Conservation (phyloP, 2,888 invertebrate genomes). For the Latrodectus hesperus region DNA sequence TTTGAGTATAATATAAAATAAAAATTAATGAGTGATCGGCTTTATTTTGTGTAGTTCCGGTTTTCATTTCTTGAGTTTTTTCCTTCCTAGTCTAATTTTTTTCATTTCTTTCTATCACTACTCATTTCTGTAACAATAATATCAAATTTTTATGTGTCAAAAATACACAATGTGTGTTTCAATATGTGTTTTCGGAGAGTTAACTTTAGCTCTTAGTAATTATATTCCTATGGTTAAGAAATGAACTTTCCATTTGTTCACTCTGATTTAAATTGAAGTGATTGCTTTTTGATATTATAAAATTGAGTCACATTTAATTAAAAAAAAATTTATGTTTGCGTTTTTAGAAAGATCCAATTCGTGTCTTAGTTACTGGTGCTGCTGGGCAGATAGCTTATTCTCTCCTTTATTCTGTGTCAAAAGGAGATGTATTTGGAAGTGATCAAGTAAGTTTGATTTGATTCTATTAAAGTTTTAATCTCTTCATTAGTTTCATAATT, state of each 20-base stretch:
- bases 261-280: background rate
- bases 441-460: constrained; percentile 79
- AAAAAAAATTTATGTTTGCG: background rate
- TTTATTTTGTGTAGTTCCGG: background rate
- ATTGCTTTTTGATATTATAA: background rate
- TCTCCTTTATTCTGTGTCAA: constrained; percentile 92
- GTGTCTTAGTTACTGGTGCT: constrained; percentile 97
- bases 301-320: no score
- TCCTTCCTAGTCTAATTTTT: no score
- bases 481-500: no score
- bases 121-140: no score
- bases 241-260: background rate
- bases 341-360: constrained; percentile 80
- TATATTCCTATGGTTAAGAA: no score
- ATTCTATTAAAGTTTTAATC: no score
- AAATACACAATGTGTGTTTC: no score
- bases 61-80: background rate
- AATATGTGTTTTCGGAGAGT: no score
- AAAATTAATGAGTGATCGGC: background rate
- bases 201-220: no score
- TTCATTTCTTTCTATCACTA: no score
- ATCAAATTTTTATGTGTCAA: no score
- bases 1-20: background rate
- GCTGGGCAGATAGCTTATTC: constrained; percentile 99
- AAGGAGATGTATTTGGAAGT: constrained; percentile 95